These are phyloP conservation scores for Hycleus phaleratus DNA, from an alignment of 1,140 invertebrate species.

Conservation along the genomic window DNA sequence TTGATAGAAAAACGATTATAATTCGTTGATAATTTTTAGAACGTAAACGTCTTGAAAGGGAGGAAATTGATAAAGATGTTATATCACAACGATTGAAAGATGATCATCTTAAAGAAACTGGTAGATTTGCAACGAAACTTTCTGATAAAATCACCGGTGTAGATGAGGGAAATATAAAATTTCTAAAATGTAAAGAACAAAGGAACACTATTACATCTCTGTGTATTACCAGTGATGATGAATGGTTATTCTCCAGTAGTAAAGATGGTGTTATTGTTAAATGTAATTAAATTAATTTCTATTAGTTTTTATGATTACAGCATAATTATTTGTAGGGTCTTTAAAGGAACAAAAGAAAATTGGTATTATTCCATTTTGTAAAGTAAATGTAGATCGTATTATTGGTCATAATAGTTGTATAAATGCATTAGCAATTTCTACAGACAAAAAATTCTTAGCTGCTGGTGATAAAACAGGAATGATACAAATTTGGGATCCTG, in stretches of 20 bases:
- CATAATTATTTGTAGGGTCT: constrained; percentile 44
- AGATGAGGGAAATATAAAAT: constrained; percentile 41
- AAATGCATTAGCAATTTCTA: constrained; percentile 68
- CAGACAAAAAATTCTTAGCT: constrained; percentile 77
- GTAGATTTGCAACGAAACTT: constrained; percentile 64
- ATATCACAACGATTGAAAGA: constrained; percentile 67
- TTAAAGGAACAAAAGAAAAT: constrained; percentile 48
- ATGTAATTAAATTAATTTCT: constrained; percentile 48
- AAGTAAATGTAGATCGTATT: constrained; percentile 42
- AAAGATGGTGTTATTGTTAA: constrained; percentile 86
- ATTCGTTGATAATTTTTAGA: constrained; percentile 17
- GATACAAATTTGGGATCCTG: constrained; percentile 79
- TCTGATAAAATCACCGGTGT: constrained; percentile 57
- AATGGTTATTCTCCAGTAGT: constrained; percentile 72
- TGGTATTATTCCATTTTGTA: constrained; percentile 44
- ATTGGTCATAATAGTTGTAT: constrained; percentile 53
- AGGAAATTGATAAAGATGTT: constrained; percentile 59
- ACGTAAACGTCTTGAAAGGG: constrained; percentile 26
- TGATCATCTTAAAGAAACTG: constrained; percentile 79
- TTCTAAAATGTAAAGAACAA: constrained; percentile 65
- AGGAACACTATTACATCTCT: constrained; percentile 74
- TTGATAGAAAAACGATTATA: background rate
- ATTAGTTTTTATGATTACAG: constrained; percentile 3
- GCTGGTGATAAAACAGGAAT: constrained; percentile 68
- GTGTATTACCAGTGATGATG: constrained; percentile 65